These are phyloP conservation scores for Columba guinea DNA, from an alignment of 2,797 vertebrate species.

Conservation along the genomic window DNA sequence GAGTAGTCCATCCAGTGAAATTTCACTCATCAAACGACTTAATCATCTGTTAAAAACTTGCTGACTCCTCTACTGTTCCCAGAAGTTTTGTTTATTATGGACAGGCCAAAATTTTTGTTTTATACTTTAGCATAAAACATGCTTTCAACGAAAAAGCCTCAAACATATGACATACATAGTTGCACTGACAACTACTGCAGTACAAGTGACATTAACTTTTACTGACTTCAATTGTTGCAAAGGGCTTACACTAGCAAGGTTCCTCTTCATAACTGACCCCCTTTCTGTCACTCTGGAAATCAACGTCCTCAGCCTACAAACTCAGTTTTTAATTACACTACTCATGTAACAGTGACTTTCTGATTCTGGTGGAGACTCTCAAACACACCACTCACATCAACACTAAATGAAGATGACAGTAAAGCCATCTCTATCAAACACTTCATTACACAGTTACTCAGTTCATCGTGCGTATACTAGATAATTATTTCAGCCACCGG, in stretches of 20 bases:
- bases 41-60: neutral
- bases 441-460: neutral
- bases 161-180: rapidly evolving
- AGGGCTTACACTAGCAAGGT: neutral
- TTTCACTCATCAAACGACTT: neutral
- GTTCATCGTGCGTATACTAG: rapidly evolving
- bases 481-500: neutral
- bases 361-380: neutral
- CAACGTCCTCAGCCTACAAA: neutral
- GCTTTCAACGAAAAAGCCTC: neutral
- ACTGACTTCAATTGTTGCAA: neutral
- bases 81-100: neutral
- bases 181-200: neutral
- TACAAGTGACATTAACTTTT: neutral
- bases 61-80: neutral
- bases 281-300: neutral
- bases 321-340: neutral
- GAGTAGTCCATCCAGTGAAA: neutral
- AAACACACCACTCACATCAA: neutral
- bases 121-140: neutral
- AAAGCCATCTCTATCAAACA: neutral
- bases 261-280: neutral
- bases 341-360: neutral
- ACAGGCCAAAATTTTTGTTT: neutral
- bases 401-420: neutral